phyloP scores from a whole-genome alignment of 2,113 vertebrate genomes.

The Scomber colias region DNA sequence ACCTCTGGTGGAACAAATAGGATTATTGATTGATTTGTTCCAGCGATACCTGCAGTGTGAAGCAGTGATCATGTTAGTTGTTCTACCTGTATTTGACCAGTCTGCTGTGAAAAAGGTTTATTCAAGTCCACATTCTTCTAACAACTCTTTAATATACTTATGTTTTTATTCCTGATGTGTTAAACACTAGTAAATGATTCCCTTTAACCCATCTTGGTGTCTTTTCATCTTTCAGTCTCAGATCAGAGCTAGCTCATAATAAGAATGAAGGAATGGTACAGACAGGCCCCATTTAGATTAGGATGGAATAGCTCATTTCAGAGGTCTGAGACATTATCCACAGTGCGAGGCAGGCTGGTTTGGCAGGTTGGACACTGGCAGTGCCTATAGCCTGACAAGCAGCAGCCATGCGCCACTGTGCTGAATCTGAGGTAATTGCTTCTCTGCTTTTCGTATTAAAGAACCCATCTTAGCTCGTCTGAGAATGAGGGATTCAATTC shows the following conservation, averaged over 20 bases:
- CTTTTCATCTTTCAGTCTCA: not conserved
- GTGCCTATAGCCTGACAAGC: constrained; percentile 29
- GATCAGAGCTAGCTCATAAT: not conserved
- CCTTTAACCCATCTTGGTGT: not conserved
- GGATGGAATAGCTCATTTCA: constrained; percentile 4
- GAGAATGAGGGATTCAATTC: constrained; percentile 56
- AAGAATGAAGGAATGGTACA: not conserved
- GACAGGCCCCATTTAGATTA: not conserved
- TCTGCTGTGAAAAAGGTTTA: too few relatives aligned
- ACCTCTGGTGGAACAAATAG: too few relatives aligned
- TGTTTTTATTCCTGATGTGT: too few relatives aligned
- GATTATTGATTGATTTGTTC: too few relatives aligned
- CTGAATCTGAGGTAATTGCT: constrained; percentile 67
- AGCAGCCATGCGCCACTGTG: constrained; percentile 27
- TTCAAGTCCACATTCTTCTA: too few relatives aligned
- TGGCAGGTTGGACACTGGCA: constrained; percentile 29
- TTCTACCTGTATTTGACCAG: too few relatives aligned
- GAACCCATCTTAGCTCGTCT: constrained; percentile 56
- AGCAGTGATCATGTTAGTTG: too few relatives aligned
- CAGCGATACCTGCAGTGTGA: too few relatives aligned
- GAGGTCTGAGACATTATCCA: constrained; percentile 15
- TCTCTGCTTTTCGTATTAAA: constrained; percentile 62
- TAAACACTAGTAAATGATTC: too few relatives aligned
- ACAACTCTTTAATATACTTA: too few relatives aligned
- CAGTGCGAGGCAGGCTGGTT: constrained; percentile 9